Evolutionary conservation across 2,888 invertebrate genomes (phyloP).

Genomic region (Microchrysa polita): DNA sequence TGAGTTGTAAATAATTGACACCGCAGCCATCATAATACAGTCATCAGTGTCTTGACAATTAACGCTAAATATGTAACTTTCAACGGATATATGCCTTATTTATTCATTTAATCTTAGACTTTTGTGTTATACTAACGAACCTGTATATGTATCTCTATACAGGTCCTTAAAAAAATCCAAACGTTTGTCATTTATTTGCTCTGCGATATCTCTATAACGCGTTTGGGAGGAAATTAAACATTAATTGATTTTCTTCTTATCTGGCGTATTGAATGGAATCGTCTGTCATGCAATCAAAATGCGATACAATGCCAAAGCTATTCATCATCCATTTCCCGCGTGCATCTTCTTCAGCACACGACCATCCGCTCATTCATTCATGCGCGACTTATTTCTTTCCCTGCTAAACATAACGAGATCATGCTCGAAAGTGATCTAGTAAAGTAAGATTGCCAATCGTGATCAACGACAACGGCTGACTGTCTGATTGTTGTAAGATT

Average conservation of each 20-base stretch:
- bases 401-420: constrained; percentile 30
- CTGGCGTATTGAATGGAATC: neutral
- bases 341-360: neutral
- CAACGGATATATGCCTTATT: neutral
- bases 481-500: neutral
- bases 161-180: no score
- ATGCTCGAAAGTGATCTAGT: constrained; percentile 43
- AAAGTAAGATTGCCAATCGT: constrained; percentile 17
- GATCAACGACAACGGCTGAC: neutral
- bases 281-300: neutral
- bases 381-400: neutral
- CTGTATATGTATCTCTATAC: no score
- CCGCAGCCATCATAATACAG: neutral
- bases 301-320: neutral
- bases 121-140: no score
- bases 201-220: neutral
- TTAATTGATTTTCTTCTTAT: constrained; percentile 3
- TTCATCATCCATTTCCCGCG: constrained; percentile 23
- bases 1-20: neutral
- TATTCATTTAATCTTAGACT: no score
- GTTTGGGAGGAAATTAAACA: neutral
- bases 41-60: neutral
- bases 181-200: no score
- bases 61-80: constrained; percentile 1
- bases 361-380: no score